Conservation (phyloP, 2,113 vertebrate genomes). For the Corynorhinus townsendii region DNA sequence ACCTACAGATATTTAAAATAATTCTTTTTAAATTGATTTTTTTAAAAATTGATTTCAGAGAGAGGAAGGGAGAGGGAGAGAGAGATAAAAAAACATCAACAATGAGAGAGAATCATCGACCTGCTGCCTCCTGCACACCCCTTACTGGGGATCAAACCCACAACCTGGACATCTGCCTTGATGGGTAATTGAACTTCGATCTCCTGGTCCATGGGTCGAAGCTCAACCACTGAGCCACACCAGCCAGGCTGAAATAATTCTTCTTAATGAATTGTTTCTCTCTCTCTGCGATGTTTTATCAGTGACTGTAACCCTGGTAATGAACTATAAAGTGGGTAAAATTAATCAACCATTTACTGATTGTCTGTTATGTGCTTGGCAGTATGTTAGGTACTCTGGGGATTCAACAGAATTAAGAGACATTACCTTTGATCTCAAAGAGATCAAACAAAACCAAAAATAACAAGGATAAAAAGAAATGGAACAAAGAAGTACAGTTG, state of each 20-base stretch:
- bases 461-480: not conserved
- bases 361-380: not conserved
- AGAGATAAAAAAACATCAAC: not conserved
- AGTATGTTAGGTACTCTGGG: not conserved
- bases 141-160: too few species aligned
- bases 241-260: not conserved
- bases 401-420: constrained; percentile 6
- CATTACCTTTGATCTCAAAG: not conserved
- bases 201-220: not conserved
- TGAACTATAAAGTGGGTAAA: not conserved
- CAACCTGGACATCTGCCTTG: too few species aligned
- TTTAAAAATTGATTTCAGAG: not conserved
- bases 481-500: not conserved
- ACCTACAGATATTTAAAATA: not conserved
- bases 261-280: constrained; percentile 9
- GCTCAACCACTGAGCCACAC: not conserved
- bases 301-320: not conserved
- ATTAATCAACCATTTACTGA: not conserved
- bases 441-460: constrained; percentile 4
- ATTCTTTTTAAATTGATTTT: not conserved
- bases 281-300: not conserved
- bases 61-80: not conserved
- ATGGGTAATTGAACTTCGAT: too few species aligned
- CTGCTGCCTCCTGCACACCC: too few species aligned
- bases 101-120: not conserved